Conservation (phyloP, 2,888 invertebrate genomes). For the Lampropteryx suffumata region DNA sequence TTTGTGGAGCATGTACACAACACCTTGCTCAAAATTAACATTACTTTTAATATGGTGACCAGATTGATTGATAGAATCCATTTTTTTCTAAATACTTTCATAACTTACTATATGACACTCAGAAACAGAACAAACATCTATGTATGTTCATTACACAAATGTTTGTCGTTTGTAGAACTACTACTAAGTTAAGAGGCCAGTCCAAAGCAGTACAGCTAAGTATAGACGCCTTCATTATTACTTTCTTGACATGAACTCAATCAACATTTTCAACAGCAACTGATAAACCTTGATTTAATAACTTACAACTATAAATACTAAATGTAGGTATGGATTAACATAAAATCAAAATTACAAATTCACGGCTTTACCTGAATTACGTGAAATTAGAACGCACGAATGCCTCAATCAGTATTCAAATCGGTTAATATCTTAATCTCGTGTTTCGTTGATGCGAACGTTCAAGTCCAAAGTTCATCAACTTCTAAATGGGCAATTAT, state of each 20-base stretch:
- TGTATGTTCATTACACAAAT: no score
- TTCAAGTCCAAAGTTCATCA: constrained; percentile 1
- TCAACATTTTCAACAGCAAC: background rate
- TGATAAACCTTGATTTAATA: constrained; percentile 9
- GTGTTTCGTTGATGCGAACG: constrained; percentile 31
- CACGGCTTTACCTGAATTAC: constrained; percentile 31
- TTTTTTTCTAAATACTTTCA: no score
- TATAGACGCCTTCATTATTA: no score
- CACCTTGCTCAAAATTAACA: no score
- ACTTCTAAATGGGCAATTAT: background rate
- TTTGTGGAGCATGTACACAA: no score
- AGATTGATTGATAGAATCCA: no score
- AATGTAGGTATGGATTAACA: constrained; percentile 16
- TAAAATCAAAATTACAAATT: constrained; percentile 32
- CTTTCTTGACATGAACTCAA: background rate
- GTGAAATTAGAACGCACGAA: constrained; percentile 34
- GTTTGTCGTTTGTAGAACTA: no score
- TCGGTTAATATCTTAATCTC: constrained; percentile 39
- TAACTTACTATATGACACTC: no score
- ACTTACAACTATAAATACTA: background rate
- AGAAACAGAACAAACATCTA: no score
- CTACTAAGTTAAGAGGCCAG: no score
- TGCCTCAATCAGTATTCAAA: constrained; percentile 42
- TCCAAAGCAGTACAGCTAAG: no score
- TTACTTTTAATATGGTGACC: no score